Percentiles rank a stretch among this genome's conserved stretches.
Evolutionary conservation across 2,888 invertebrate genomes (phyloP).

Genomic region (Ophion ventricosus): DNA sequence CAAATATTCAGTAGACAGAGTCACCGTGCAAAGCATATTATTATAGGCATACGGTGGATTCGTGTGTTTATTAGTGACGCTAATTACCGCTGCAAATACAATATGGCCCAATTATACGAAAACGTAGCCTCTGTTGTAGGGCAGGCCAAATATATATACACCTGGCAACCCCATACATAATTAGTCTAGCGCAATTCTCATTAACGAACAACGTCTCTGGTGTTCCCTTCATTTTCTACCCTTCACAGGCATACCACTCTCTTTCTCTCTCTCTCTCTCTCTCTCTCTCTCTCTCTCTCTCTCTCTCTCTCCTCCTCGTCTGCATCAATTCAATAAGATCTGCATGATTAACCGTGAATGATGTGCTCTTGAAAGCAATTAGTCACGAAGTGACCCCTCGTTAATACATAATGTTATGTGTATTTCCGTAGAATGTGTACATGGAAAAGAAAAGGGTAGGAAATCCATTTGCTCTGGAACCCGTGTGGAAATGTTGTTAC

Average conservation of each 20-base stretch:
- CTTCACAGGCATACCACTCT: constrained; percentile 13
- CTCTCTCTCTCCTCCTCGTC: constrained; percentile 14
- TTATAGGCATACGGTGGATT: constrained; percentile 18
- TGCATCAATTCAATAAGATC: constrained; percentile 41
- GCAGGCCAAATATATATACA: constrained; percentile 19
- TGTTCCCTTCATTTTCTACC: constrained; percentile 56
- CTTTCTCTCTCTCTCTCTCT: too few species aligned
- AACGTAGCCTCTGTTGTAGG: constrained; percentile 27
- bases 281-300: constrained; percentile 12
- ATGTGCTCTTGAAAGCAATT: constrained; percentile 35
- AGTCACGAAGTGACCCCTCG: constrained; percentile 23
- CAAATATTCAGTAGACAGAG: constrained; percentile 30
- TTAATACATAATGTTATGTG: not conserved
- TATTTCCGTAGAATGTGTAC: not conserved
- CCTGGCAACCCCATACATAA: constrained; percentile 48
- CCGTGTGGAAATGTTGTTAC: too few species aligned
- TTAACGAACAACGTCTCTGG: constrained; percentile 52
- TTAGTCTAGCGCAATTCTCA: constrained; percentile 55
- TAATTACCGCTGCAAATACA: constrained; percentile 64
- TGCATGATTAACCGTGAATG: constrained; percentile 50
- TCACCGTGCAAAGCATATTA: constrained; percentile 10
- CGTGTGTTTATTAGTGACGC: constrained; percentile 56
- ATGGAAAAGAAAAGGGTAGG: not conserved
- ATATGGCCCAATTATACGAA: constrained; percentile 63
- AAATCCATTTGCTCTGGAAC: too few species aligned